Evolutionary conservation across 1,140 invertebrate genomes (phyloP), one percentile per base, ranked within the genome.

Genomic region (Hermetia illucens): DNA sequence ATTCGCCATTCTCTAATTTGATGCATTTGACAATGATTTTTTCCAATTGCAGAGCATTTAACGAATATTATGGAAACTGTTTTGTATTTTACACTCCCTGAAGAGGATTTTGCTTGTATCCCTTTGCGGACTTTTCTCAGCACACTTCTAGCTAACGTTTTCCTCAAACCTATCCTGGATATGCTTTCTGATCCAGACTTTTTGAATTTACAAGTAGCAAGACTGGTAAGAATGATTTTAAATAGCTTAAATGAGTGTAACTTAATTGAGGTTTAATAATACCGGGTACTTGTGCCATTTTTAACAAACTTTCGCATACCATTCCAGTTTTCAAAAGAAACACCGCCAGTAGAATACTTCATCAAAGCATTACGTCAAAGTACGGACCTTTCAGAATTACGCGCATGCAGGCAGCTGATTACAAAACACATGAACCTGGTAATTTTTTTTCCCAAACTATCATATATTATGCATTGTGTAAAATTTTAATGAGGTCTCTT

Each of bases 121-220:
- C 72, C 85, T 20, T 68, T 88, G 30, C 70, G 82, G 46, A 73
- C 77, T 50, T 69, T 91, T 36, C 70, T 86, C 53, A 87, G 92
- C 59, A 70, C 66, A 13, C 21, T 95, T 30, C 68, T 92, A 48
- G 74, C 82, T 16, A 79, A 83, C 49, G 71, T 75, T 45, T 72
- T 94, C 30, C 74, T 94, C 40, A 65, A 75, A 44, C 86, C 89
- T 4, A 61, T 89, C 4, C 68, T 95, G 27, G 69, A 82, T 55
- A 65, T 87, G 48, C 63, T 94, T 34, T 86, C 86, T 20, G 88
- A 95, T 66, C 90, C 92, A 39, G 88, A 94, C 71, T 93, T 89
- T 60, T 81, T 96, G 45, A 95, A 95, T 70, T 82, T 89, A 65
- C 73, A 77, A 36, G 81, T 92, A 55, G 77, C 93, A 52, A 88